Evolutionary conservation across 2,797 vertebrate species (phyloP), one percentile per base, ranked within the genome.

Genomic region (Cyprinodon diabolis): DNA sequence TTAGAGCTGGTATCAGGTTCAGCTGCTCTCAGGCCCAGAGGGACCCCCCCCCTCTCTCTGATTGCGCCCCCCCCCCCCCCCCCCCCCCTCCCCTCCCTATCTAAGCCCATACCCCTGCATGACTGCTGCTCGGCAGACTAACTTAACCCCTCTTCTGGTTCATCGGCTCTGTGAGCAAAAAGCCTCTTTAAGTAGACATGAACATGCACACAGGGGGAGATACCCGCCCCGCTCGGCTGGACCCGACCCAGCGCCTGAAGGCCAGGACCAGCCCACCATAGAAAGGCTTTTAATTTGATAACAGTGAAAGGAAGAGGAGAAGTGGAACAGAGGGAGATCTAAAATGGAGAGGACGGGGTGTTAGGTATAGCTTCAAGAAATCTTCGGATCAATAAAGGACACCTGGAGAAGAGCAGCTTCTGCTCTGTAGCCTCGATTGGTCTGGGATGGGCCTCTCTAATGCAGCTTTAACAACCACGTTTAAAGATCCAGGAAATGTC

Each of bases 261-360:
- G 76, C 77, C 73, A 77, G 87, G 80, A 75, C 72, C 75, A 73
- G 30, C 82, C 80, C 78, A 75, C 71, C 37, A 71, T 48, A 77
- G 82, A 84, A 84, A 90, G 71, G 82, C 87, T 86, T 90, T 87
- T 92, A 87, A 91, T 91, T 89, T 90, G 87, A 92, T 90, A 90
- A 90, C 80, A 78, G 80, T 67, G 77, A 79, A 72, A 67, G 75
- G 72, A 80, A 72, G 71, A 47, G 56, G 66, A 81, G 80, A 84
- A 76, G 79, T 76, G 80, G 84, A 84, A 73, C 49, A 12, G 68
- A 81, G 83, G 78, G 76, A 80, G 80, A 71, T 80, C 73, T 80
- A 69, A 80, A 79, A 58, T 52, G 69, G 69, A 68, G 60, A 60
- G 58, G 78, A 70, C 71, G 69, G 69, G 75, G 63, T 75, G 84